phyloP scores from a whole-genome alignment of 2,797 vertebrate genomes.

The Sebastes taczanowskii region DNA sequence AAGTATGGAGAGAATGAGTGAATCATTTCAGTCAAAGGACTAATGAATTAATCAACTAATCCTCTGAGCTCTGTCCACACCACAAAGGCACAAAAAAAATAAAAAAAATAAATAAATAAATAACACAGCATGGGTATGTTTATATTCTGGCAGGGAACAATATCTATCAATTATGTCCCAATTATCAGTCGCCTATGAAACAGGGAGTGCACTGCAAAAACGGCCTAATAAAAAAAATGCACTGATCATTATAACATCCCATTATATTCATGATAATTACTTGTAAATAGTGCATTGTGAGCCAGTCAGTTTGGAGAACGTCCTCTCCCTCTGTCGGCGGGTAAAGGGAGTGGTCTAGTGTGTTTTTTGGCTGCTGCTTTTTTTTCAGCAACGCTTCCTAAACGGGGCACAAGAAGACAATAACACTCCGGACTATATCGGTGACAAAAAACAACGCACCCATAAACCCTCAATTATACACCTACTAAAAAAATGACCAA shows the following conservation, averaged over 20 bases:
- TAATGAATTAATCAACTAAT: not conserved
- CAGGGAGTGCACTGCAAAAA: not conserved
- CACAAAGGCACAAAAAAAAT: not conserved
- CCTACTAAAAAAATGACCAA: not conserved
- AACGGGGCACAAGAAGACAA: constrained; percentile 31
- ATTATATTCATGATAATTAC: not conserved
- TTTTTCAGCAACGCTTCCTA: constrained; percentile 43
- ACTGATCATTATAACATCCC: not conserved
- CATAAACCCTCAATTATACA: too few relatives aligned
- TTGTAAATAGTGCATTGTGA: not conserved
- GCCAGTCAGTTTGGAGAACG: constrained; percentile 36
- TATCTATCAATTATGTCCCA: not conserved
- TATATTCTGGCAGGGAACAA: not conserved
- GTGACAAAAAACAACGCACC: constrained; percentile 26
- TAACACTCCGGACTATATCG: not conserved
- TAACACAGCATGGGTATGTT: not conserved
- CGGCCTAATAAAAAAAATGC: not conserved
- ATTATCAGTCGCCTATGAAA: not conserved
- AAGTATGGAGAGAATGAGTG: not conserved
- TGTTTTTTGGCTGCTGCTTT: constrained; percentile 41
- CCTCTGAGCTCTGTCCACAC: not conserved
- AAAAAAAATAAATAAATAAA: not conserved
- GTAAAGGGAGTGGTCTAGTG: constrained; percentile 62
- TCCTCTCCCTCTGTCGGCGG: constrained; percentile 63
- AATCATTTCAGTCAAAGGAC: not conserved